phyloP scores from a whole-genome alignment of 2,797 vertebrate genomes.

The Hydrophis major region DNA sequence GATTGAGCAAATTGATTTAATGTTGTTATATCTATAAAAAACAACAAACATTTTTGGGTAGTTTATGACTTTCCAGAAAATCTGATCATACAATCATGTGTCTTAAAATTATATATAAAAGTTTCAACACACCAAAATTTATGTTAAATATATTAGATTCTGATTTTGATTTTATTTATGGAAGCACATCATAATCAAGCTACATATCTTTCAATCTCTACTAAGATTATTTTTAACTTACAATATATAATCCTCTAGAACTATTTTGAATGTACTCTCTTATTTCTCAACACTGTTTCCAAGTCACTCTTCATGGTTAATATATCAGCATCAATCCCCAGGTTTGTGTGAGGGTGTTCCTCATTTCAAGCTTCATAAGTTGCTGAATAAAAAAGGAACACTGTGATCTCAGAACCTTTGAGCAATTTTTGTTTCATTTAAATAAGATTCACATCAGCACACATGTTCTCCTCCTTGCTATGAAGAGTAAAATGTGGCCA shows the following conservation, averaged over 20 bases:
- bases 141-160: background rate
- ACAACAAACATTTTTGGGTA: background rate
- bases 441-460: background rate
- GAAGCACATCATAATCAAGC: background rate
- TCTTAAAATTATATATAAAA: background rate
- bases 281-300: background rate
- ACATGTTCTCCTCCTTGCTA: background rate
- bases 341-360: background rate
- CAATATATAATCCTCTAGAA: background rate
- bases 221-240: background rate
- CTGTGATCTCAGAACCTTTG: background rate
- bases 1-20: background rate
- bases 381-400: background rate
- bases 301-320: background rate
- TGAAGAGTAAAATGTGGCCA: background rate
- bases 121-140: background rate
- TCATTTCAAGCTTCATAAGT: constrained; percentile 20
- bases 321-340: background rate
- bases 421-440: background rate
- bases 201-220: background rate
- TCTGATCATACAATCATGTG: background rate
- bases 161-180: background rate
- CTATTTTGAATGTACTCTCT: background rate
- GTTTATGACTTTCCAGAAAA: background rate
- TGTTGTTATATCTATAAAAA: background rate